phyloP scores from a whole-genome alignment of 2,888 invertebrate genomes.

The Gymnoscelis rufifasciata region DNA sequence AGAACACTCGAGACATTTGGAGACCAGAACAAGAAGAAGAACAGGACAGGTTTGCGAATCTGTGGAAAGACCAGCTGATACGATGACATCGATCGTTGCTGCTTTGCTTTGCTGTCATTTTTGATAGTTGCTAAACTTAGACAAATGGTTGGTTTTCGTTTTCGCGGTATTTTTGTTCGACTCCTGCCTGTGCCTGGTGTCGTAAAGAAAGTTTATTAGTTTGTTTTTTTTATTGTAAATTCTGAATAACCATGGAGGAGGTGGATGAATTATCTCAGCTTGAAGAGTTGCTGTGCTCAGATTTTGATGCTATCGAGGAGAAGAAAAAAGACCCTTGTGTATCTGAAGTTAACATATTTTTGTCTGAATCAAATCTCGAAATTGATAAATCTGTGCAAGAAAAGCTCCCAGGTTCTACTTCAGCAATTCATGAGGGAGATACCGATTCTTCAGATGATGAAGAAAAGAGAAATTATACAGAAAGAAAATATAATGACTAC shows the following conservation, averaged over 20 bases:
- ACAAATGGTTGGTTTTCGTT: background rate
- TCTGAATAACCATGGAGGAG: conserved; percentile 45
- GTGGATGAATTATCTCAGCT: conserved; percentile 64
- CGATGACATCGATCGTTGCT: too few species aligned
- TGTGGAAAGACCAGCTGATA: background rate
- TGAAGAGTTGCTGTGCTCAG: conserved; percentile 66
- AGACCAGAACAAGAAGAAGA: too few species aligned
- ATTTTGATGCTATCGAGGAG: conserved; percentile 41
- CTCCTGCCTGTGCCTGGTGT: background rate
- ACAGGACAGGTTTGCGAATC: too few species aligned
- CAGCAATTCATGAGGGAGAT: conserved; percentile 78
- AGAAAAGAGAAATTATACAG: conserved; percentile 85
- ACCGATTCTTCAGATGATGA: conserved; percentile 91
- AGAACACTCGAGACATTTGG: too few species aligned
- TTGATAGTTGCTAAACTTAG: too few species aligned
- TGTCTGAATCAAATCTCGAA: conserved; percentile 29
- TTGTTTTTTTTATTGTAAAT: background rate
- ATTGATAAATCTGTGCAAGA: conserved; percentile 12
- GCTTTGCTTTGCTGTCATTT: too few species aligned
- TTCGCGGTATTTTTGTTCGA: background rate
- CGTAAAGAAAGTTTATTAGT: background rate
- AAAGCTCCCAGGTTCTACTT: conserved; percentile 26
- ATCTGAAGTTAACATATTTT: conserved; percentile 61
- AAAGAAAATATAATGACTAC: conserved; percentile 84
- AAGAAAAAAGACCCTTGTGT: conserved; percentile 25